Evolutionary conservation across 2,113 vertebrate species (phyloP), one percentile per base, ranked within the genome.

Genomic region (Sterrhoptilus dennistouni): DNA sequence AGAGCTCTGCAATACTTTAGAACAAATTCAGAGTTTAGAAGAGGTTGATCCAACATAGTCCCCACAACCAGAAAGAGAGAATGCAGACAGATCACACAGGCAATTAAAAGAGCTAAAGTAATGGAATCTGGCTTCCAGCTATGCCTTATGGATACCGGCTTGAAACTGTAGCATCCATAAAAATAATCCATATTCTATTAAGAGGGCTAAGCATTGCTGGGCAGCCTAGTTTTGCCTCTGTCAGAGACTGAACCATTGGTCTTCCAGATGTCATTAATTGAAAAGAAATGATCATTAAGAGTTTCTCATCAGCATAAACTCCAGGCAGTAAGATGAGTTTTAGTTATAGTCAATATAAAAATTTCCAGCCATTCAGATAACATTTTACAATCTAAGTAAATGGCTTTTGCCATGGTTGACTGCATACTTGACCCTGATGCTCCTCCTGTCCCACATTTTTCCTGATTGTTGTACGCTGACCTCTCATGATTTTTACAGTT

Each of bases 101-200:
- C 76, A 90, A 90, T 90, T 90, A 74, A 74, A 83, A 87, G 59
- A 86, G 42, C 44, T n/a, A 38, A 77, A 90, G 83, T 66, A 87
- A 86, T 90, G 83, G 83, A 92, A 95, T 93, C n/a, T 95, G 56
- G 71, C 83, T 96, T 83, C 75, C 74, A 83, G 88, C 86, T 90
- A 86, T 86, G 69, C 76, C 27, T 87, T 74, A n/a, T 22, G 23
- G 57, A 72, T 42, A 90, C 13, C 7, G 12, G 69, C 56, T 61
- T 86, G 36, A 87, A 96, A 92, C 14, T 17, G n/a, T 10, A 50
- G 45, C 79, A 57, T 77, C 76, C 76, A 92, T 69, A 95, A 94
- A 96, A 95, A 86, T 59, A 95, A 95, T 95, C 83, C 36, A 95
- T 91, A 94, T 70, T 78, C 77, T 81, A 59, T 68, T 94, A 85